Conservation (phyloP, 2,888 invertebrate species). For the Physocephala rufipes region DNA sequence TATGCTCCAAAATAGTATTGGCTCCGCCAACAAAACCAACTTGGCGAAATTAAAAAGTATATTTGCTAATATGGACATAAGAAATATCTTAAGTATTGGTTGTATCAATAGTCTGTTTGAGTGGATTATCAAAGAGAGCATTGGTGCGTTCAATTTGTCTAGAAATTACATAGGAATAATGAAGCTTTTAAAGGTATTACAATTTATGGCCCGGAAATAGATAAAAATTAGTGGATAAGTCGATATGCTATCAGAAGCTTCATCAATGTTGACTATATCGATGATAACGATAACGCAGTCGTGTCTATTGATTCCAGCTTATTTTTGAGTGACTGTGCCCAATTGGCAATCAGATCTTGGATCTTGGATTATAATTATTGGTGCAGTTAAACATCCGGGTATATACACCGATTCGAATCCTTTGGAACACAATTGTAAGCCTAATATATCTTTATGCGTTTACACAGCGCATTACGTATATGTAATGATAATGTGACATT, state of each 20-base stretch:
- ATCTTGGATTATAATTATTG: slow-evolving; percentile 76
- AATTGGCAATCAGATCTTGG: slow-evolving; percentile 68
- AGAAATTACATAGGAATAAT: not conserved
- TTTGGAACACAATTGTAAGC: slow-evolving; percentile 70
- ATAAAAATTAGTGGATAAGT: slow-evolving; percentile 82
- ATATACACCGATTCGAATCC: slow-evolving; percentile 79
- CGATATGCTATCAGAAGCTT: slow-evolving; percentile 79
- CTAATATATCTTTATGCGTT: slow-evolving; percentile 65
- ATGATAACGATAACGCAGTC: slow-evolving; percentile 45
- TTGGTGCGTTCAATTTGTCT: slow-evolving; percentile 67
- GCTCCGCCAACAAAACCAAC: slow-evolving; percentile 76
- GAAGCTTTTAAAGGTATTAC: slow-evolving; percentile 67
- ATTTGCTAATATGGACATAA: slow-evolving; percentile 66
- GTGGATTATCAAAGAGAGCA: slow-evolving; percentile 76
- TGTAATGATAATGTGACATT: slow-evolving; percentile 73
- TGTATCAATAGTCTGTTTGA: slow-evolving; percentile 85
- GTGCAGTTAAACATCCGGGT: slow-evolving; percentile 72
- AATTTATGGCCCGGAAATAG: slow-evolving; percentile 79
- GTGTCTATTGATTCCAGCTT: slow-evolving; percentile 50
- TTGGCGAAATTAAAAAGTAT: slow-evolving; percentile 70
- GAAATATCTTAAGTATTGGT: slow-evolving; percentile 74
- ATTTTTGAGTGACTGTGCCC: slow-evolving; percentile 66
- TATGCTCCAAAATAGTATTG: too few species aligned
- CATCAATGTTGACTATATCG: slow-evolving; percentile 71
- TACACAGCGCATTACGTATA: slow-evolving; percentile 71